phyloP scores from a whole-genome alignment of 1,140 invertebrate species.

The Drosophila oshimai region DNA sequence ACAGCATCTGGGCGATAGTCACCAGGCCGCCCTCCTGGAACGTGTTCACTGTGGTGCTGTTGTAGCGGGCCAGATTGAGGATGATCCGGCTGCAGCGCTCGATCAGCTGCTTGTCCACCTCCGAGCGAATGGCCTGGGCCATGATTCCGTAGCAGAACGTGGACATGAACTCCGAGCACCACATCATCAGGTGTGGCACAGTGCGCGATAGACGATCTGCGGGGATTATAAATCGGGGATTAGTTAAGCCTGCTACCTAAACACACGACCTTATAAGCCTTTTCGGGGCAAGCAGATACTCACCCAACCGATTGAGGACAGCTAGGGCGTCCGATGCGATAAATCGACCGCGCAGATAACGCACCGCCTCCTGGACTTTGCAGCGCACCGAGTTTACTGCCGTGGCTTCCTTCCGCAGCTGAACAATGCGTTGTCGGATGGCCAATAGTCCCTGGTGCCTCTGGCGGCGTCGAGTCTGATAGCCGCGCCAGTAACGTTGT shows the following conservation, averaged over 20 bases:
- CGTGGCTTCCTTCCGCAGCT: constrained; percentile 82
- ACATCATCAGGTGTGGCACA: constrained; percentile 74
- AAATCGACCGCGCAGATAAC: constrained; percentile 64
- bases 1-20: constrained; percentile 83
- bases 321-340: constrained; percentile 63
- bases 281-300: too few relatives aligned
- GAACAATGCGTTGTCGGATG: constrained; percentile 83
- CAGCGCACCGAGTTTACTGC: constrained; percentile 82
- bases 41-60: constrained; percentile 66
- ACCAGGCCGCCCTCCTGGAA: constrained; percentile 76
- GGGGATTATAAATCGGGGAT: background rate
- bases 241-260: background rate
- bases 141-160: constrained; percentile 82
- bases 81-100: constrained; percentile 81
- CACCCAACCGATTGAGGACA: constrained; percentile 68
- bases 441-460: constrained; percentile 74
- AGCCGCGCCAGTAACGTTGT: constrained; percentile 87
- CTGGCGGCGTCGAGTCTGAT: constrained; percentile 82
- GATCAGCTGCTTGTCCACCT: constrained; percentile 81
- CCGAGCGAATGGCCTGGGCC: constrained; percentile 82
- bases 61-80: constrained; percentile 79
- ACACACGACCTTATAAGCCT: too few relatives aligned
- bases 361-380: constrained; percentile 62
- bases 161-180: constrained; percentile 75
- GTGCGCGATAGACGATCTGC: constrained; percentile 77